Percentiles rank a stretch among this genome's conserved stretches.
phyloP scores from a whole-genome alignment of 2,113 vertebrate genomes.

The Ictidomys tridecemlineatus region DNA sequence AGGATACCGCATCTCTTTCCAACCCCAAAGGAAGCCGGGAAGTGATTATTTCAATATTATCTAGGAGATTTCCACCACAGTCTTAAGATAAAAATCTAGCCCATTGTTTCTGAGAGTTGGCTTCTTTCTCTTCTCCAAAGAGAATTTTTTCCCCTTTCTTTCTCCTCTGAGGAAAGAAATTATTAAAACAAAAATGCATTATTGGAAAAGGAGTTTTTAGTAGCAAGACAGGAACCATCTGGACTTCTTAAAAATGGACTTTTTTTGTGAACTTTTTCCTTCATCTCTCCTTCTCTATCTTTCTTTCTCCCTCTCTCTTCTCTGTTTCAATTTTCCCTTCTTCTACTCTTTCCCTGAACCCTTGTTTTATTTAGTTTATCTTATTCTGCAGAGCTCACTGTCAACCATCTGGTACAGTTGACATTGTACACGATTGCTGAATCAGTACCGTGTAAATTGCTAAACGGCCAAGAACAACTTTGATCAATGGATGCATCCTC shows the following conservation, averaged over 20 bases:
- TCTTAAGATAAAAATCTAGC: not conserved
- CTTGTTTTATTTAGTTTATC: conserved; percentile 33
- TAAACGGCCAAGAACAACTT: not conserved
- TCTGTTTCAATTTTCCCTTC: not conserved
- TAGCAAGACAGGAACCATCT: not conserved
- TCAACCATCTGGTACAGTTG: not conserved
- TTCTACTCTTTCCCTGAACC: not conserved
- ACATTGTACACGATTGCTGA: not conserved
- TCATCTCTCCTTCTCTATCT: not conserved
- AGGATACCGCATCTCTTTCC: not conserved
- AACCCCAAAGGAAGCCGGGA: not conserved
- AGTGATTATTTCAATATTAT: not conserved
- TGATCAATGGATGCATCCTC: not conserved
- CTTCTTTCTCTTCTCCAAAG: not conserved
- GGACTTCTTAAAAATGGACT: not conserved
- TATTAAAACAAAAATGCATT: not conserved
- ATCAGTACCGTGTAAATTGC: no score
- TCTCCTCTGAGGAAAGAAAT: conserved; percentile 15
- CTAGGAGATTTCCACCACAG: not conserved
- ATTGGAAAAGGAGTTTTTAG: not conserved
- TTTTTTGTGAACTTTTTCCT: not conserved
- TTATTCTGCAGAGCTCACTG: not conserved
- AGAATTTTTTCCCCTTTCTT: not conserved
- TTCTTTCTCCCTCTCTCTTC: no score
- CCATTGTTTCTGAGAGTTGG: not conserved